Base-by-base conservation (phyloP, 2,888 invertebrate species). In the Abscondita cerata region DNA sequence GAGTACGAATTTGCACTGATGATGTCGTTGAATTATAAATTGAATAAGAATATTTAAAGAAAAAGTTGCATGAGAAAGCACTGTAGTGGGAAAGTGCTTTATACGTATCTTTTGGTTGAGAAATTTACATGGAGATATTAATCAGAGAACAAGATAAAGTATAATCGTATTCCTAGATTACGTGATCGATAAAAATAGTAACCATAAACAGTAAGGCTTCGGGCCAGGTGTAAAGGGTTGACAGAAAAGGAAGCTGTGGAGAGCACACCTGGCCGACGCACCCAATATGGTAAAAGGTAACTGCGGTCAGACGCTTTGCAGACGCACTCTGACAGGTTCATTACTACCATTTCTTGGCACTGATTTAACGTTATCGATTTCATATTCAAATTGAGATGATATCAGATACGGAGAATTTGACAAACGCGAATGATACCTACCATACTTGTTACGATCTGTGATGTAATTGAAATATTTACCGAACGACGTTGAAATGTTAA, bases 341-440 rank as follows among this genome's bases (percentile, higher is more conserved):
- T 69, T 68, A 68, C 57, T 55, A 59, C 64, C 63, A 68, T 64
- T 68, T 66, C 64, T 66, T 67, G 65, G 52, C 60, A 65, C 55
- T 70, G 67, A 70, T 68, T 70, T 68, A 70, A 40, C 57, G 56
- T 70, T 67, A 70, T 68, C 53, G 68, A 66, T 67, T 69, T 63
- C 65, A 65, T 69, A 70, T 71, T 67, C 58, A 67, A 67, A 67
- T 67, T 64, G 48, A 57, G 64, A 64, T 64, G 64, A 60, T 59
- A 60, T 64, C 60, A 64, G 41, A 47, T 19, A 31, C 41, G 6
- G 47, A 52, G 57, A 57, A 64, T 64, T 64, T 60, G 52, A 59
- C 52, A 59, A 59, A 52, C 41, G 41, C 41, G 16, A 41, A 41
- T 41, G 8, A 41, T 41, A 6, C 25, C 25, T 41, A 6, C 25